Conservation (phyloP, 2,797 vertebrate genomes). For the Graptemys geographica region DNA sequence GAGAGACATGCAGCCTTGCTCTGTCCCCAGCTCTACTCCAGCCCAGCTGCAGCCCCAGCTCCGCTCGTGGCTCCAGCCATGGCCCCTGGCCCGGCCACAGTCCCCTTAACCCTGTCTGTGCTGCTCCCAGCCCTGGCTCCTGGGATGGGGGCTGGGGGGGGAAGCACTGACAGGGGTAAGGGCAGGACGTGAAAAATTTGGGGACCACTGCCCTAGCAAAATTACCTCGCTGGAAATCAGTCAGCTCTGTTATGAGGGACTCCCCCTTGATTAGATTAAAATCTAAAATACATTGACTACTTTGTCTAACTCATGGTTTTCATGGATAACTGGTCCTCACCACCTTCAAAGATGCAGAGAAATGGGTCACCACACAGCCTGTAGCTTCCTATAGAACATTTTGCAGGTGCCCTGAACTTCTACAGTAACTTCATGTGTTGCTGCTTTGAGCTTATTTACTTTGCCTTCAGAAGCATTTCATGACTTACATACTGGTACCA, state of each 20-base stretch:
- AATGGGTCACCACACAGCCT: background rate
- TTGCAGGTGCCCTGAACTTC: background rate
- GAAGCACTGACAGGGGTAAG: no score
- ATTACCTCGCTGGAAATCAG: background rate
- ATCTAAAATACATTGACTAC: background rate
- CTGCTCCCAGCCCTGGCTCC: no score
- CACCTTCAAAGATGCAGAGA: background rate
- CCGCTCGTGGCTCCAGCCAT: accelerated
- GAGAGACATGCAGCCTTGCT: no score
- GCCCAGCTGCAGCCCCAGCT: accelerated
- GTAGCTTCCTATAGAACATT: background rate
- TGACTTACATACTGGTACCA: background rate
- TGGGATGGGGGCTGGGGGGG: no score
- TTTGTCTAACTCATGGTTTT: background rate
- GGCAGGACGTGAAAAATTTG: no score
- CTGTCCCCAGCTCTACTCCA: no score
- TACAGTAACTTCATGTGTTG: background rate
- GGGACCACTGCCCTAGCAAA: background rate
- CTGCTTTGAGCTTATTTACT: background rate
- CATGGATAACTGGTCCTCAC: background rate
- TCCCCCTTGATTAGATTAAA: background rate
- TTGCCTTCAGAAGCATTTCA: background rate
- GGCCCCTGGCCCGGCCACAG: background rate
- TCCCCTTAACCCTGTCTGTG: no score
- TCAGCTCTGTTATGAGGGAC: background rate